Base-by-base conservation (phyloP, 2,797 vertebrate genomes). In the Cichlasoma orientale region DNA sequence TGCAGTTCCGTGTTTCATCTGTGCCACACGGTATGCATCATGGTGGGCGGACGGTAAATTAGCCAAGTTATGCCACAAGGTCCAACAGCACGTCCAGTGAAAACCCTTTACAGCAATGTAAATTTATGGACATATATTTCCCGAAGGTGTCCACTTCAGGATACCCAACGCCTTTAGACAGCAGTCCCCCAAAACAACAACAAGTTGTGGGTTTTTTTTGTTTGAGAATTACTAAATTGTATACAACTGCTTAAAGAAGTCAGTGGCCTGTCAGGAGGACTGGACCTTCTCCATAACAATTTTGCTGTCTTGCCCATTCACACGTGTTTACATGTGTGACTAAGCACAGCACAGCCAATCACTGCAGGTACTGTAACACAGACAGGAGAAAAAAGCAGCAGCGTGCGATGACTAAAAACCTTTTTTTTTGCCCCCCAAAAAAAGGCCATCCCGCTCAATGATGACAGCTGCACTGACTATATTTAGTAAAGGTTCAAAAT, bases 401-500 rank as follows among this genome's bases (percentile, higher is more conserved):
- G 41, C 52, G 21, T 38, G 38, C 44, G 61, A 88, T 56, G 69
- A 85, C 53, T 72, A 58, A 66, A 41, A 70, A 57, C 3, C 7
- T 56, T 33, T 70, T 75, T 56, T 56, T 55, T 31, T 9, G 36
- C 3, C 9, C 33, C 71, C 52, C 50, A 68, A 72, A 18, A 18
- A 83, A 63, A 73, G 56, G 71, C 74, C 79, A 79, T 54, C 53
- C 74, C 25, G 54, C 69, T 82, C 54, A 78, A 16, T 72, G 33
- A 69, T 70, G 80, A 84, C 75, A 84, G 75, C 74, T 55, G 83
- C 36, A 5, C 36, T 31, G 75, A 77, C 59, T 84, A 82, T 76
- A 75, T 84, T 82, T 59, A 71, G 52, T 14, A 70, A 72, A 79
- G 52, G 33, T 56, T 82, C 59, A 36, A 75, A 56, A 78, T 66